Evolutionary conservation across 2,113 vertebrate genomes (phyloP), one percentile per base, ranked within the genome.

Genomic region (Hystrix brachyura): DNA sequence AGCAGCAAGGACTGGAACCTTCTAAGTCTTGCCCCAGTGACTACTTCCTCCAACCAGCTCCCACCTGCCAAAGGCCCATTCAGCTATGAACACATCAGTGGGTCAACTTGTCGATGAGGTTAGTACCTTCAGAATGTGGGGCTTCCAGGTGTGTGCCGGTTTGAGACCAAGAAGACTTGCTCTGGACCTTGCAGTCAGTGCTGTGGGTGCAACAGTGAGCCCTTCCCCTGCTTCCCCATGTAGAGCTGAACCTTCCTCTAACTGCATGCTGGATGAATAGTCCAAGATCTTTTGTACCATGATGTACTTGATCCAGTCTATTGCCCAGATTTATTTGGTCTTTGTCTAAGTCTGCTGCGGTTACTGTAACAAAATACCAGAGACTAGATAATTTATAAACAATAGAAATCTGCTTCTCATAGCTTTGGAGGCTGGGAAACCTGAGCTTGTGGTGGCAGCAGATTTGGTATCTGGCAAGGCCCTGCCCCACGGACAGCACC

Each of bases 211-310:
- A 15, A 38, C n/a, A 65, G 23, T 79, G 57, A 34, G 48, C 3
- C 17, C 64, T 43, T 74, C 29, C 57, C 57, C 19, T 14, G 7
- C 19, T 27, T 60, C 19, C 1, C 2, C 3, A 0, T 5, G 1
- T 1, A 57, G 15, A 60, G 69, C 7, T 43, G 11, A 65, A 3
- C 23, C 10, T 34, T 15, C 32, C 12, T 69, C 57, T 51, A n/a
- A 12, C 64, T 32, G 7, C 14, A 0, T 2, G 19, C 57, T 57
- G 3, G 62, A 32, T 72, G 69, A 23, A n/a, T 10, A 19, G 46
- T 19, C 34, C 51, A 43, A 83, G 59, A n/a, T 15, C 19, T 84
- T 65, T 38, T 71, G 7, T 23, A 15, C 25, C 27, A 8, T 34
- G 18, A 17, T 4, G 7, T 8, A 4, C 10, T 14, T 10, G 15